Evolutionary conservation across 1,140 invertebrate genomes (phyloP).

Genomic region (Lethrus apterus): DNA sequence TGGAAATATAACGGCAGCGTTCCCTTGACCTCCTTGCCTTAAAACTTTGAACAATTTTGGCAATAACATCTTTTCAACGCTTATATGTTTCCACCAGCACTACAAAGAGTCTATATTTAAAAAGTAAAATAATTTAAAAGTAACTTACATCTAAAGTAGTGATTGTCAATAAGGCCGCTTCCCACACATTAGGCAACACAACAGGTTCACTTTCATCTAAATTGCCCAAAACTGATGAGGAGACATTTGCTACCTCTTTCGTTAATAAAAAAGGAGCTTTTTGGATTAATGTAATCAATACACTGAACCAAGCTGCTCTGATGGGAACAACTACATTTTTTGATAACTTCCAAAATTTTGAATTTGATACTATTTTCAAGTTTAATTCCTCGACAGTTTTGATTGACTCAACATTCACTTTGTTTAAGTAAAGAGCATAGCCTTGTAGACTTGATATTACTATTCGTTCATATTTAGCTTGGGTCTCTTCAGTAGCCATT

Average conservation of each 20-base stretch:
- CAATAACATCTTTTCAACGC: constrained; percentile 60
- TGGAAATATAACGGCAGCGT: constrained; percentile 61
- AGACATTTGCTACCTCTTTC: constrained; percentile 49
- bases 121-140: no score
- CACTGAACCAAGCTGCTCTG: constrained; percentile 58
- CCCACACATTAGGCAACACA: constrained; percentile 63
- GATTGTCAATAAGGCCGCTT: constrained; percentile 53
- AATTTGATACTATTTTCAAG: constrained; percentile 48
- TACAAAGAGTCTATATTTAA: constrained; percentile 33
- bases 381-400: constrained; percentile 46
- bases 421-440: constrained; percentile 54
- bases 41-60: constrained; percentile 63
- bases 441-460: constrained; percentile 60
- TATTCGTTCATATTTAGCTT: constrained; percentile 63
- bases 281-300: constrained; percentile 56
- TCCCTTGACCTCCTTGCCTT: constrained; percentile 59
- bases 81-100: constrained; percentile 63
- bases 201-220: constrained; percentile 65
- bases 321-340: constrained; percentile 50
- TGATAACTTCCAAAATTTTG: constrained; percentile 67
- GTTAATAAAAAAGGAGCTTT: constrained; percentile 41
- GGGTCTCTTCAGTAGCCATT: constrained; percentile 57
- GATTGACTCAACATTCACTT: constrained; percentile 45
- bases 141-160: constrained; percentile 51
- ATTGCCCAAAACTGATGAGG: constrained; percentile 54